phyloP scores from a whole-genome alignment of 2,888 invertebrate genomes.

The Chrysolina americana region DNA sequence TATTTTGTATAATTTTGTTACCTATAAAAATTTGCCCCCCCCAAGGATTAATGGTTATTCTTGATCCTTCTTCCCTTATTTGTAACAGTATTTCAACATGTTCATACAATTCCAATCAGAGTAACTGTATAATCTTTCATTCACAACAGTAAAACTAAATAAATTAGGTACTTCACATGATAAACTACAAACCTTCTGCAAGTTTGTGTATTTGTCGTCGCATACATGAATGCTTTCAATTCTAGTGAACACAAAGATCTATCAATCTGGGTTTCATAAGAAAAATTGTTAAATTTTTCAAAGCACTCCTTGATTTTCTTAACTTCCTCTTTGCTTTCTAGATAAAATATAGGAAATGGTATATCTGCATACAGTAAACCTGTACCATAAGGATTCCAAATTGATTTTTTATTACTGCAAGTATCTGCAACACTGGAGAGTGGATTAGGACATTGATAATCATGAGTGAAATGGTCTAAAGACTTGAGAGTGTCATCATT shows the following conservation, averaged over 20 bases:
- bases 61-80: no score
- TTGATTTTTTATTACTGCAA: constrained; percentile 61
- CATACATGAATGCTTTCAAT: constrained; percentile 90
- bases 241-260: constrained; percentile 91
- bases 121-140: no score
- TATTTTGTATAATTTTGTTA: no score
- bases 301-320: constrained; percentile 76
- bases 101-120: no score
- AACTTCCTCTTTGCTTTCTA: constrained; percentile 77
- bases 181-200: constrained; percentile 70
- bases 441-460: constrained; percentile 88
- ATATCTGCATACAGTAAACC: constrained; percentile 84
- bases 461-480: constrained; percentile 72
- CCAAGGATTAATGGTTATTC: no score
- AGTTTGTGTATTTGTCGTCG: constrained; percentile 86
- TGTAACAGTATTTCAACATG: no score
- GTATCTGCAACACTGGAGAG: constrained; percentile 73
- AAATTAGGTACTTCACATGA: neutral
- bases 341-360: constrained; percentile 90
- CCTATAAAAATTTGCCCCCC: no score
- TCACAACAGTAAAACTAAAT: no score
- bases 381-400: constrained; percentile 88
- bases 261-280: constrained; percentile 75
- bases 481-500: constrained; percentile 65
- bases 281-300: constrained; percentile 79